These are phyloP conservation scores for Rhadinocentrus ornatus DNA, from an alignment of 2,797 vertebrate genomes.

Conservation along the genomic window DNA sequence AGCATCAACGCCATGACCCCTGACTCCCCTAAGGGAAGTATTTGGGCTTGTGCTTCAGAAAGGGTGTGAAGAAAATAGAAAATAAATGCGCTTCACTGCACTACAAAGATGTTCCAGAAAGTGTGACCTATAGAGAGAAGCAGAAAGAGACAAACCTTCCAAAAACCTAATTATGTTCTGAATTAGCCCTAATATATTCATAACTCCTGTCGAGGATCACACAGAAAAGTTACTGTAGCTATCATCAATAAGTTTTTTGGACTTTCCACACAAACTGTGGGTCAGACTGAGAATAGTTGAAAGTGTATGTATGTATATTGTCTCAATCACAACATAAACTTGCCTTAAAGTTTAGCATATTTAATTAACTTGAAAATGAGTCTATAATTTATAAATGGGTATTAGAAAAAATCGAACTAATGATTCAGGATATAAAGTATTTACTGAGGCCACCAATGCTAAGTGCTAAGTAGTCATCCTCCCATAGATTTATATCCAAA, in stretches of 20 bases:
- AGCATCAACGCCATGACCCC: constrained; percentile 47
- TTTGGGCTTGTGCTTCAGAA: constrained; percentile 28
- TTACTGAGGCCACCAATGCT: too few relatives aligned
- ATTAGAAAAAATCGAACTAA: too few relatives aligned
- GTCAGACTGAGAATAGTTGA: not conserved
- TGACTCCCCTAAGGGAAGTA: constrained; percentile 46
- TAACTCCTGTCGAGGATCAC: not conserved
- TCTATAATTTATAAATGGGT: too few relatives aligned
- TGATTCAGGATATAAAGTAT: too few relatives aligned
- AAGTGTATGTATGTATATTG: not conserved
- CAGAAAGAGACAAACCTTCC: not conserved
- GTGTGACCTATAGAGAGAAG: not conserved
- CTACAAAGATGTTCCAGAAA: constrained; percentile 19
- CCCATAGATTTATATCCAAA: too few relatives aligned
- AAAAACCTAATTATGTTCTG: not conserved
- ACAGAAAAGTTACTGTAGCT: not conserved
- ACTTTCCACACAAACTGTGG: not conserved
- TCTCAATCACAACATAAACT: not conserved
- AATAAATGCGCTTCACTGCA: constrained; percentile 15
- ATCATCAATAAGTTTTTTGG: not conserved
- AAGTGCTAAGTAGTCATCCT: too few relatives aligned
- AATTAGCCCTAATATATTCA: not conserved
- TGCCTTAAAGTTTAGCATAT: not conserved
- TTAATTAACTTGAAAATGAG: too few relatives aligned
- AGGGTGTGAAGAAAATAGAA: constrained; percentile 44